Evolutionary conservation across 2,888 invertebrate species (phyloP).

Genomic region (Mythimna albipuncta): DNA sequence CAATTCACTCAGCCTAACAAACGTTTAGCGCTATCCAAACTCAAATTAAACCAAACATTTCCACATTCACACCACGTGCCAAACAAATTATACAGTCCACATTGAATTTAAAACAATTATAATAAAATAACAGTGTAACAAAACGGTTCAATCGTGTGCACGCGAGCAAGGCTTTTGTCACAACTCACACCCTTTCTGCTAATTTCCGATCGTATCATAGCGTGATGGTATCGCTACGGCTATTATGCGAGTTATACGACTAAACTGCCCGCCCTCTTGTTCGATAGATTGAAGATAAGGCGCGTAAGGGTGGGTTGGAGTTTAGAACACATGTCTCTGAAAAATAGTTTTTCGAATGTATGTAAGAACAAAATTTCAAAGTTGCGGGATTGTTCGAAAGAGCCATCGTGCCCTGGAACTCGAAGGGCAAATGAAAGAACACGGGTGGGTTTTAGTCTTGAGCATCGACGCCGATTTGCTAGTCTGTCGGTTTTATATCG

Average conservation of each 20-base stretch:
- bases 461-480: too few species aligned
- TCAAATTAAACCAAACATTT: slow-evolving; percentile 29
- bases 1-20: not conserved
- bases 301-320: slow-evolving; percentile 55
- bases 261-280: slow-evolving; percentile 71
- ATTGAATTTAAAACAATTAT: slow-evolving; percentile 52
- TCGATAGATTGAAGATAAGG: slow-evolving; percentile 71
- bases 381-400: too few species aligned
- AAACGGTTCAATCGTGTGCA: slow-evolving; percentile 64
- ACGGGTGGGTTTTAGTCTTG: too few species aligned
- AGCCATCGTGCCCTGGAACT: too few species aligned
- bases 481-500: too few species aligned
- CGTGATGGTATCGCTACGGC: slow-evolving; percentile 63
- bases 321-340: slow-evolving; percentile 56
- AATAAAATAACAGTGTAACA: slow-evolving; percentile 57
- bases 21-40: slow-evolving; percentile 1
- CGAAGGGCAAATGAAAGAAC: too few species aligned
- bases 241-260: slow-evolving; percentile 64
- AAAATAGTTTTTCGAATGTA: slow-evolving; percentile 24
- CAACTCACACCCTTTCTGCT: slow-evolving; percentile 65
- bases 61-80: slow-evolving; percentile 26
- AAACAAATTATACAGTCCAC: slow-evolving; percentile 28
- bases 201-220: slow-evolving; percentile 60
- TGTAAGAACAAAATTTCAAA: too few species aligned
- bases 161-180: slow-evolving; percentile 61